phyloP scores from a whole-genome alignment of 2,113 vertebrate species.

The Trachemys scripta region DNA sequence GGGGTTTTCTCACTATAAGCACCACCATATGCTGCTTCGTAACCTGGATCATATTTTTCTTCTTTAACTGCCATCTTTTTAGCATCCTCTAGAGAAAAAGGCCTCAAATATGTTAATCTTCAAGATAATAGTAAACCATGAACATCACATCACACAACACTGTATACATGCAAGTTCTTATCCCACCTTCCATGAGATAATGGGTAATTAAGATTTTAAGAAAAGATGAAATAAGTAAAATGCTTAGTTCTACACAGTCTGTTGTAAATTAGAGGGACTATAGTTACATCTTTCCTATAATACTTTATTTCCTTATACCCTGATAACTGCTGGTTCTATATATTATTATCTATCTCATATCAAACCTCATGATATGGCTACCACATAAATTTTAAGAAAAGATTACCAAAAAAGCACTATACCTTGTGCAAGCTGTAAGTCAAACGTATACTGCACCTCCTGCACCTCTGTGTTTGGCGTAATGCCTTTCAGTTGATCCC shows the following conservation, averaged over 20 bases:
- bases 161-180: neutral
- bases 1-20: constrained; percentile 78
- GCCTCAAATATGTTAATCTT: constrained; percentile 13
- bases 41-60: constrained; percentile 96
- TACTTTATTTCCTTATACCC: neutral
- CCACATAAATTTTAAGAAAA: neutral
- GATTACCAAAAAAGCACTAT: neutral
- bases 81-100: constrained; percentile 89
- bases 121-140: neutral
- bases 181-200: neutral
- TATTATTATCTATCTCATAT: neutral
- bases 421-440: constrained; percentile 95
- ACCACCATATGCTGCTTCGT: constrained; percentile 93
- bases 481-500: constrained; percentile 92
- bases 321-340: neutral
- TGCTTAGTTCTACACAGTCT: neutral
- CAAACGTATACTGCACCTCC: constrained; percentile 90
- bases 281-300: too few relatives aligned
- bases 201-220: neutral
- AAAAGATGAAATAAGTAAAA: neutral
- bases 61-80: constrained; percentile 97
- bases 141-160: neutral
- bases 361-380: neutral
- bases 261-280: neutral
- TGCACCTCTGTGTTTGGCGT: constrained; percentile 83